Percentiles rank a stretch among this genome's conserved stretches.
Conservation (phyloP, 2,888 invertebrate species). For the Agriopis aurantiaria region DNA sequence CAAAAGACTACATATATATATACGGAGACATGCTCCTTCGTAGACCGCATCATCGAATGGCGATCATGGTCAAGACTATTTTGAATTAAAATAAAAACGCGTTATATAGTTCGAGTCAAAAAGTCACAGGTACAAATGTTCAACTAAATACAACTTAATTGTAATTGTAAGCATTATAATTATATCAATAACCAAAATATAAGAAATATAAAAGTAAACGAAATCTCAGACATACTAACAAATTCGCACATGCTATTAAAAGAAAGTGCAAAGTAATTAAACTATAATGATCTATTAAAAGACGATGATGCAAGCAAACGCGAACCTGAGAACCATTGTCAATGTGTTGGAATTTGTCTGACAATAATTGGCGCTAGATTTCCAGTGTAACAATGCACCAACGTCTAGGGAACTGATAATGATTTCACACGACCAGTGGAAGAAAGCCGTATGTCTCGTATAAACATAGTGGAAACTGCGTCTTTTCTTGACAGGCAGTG, state of each 20-base stretch:
- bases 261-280: constrained; percentile 45
- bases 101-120: too few species aligned
- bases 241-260: constrained; percentile 18
- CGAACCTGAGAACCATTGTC: constrained; percentile 50
- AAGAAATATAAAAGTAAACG: constrained; percentile 1
- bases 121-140: too few species aligned
- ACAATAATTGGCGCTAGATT: constrained; percentile 71
- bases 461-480: constrained; percentile 39
- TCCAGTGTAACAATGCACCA: constrained; percentile 64
- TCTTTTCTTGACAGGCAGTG: constrained; percentile 27
- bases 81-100: too few species aligned
- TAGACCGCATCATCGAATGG: too few species aligned
- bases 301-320: constrained; percentile 43
- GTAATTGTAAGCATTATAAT: not conserved
- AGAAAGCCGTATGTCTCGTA: constrained; percentile 50
- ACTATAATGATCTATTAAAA: constrained; percentile 44
- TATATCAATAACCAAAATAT: too few species aligned
- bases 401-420: constrained; percentile 69
- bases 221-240: not conserved
- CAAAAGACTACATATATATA: too few species aligned
- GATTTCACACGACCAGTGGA: constrained; percentile 50
- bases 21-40: too few species aligned
- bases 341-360: constrained; percentile 53
- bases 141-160: not conserved
- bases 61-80: too few species aligned